Evolutionary conservation across 2,113 vertebrate species (phyloP).

Genomic region (Oncorhynchus mykiss): DNA sequence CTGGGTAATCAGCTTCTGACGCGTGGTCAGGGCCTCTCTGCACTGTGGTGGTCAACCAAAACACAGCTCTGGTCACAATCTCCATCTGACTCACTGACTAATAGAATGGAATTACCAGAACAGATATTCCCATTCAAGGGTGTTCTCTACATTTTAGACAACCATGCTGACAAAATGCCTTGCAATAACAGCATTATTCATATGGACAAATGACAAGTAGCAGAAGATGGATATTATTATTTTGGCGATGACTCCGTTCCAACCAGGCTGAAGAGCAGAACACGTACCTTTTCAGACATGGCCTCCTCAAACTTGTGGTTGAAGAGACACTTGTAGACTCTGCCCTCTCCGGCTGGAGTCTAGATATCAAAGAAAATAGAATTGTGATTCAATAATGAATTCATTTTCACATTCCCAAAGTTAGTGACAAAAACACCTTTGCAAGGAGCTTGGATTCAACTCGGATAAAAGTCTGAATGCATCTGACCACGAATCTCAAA

Average conservation of each 20-base stretch:
- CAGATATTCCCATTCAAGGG: too few relatives aligned
- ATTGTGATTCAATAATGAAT: neutral
- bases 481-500: too few relatives aligned
- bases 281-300: slow-evolving; percentile 89
- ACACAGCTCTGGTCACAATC: neutral
- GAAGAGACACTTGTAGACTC: slow-evolving; percentile 97
- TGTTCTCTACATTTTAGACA: too few relatives aligned
- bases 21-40: slow-evolving; percentile 88
- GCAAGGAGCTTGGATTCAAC: too few relatives aligned
- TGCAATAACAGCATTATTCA: neutral
- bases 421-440: too few relatives aligned
- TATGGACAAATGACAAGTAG: neutral
- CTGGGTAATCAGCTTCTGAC: slow-evolving; percentile 95
- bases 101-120: too few relatives aligned
- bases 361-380: slow-evolving; percentile 53
- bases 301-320: slow-evolving; percentile 99
- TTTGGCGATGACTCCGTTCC: neutral
- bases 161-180: neutral
- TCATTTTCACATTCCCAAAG: neutral
- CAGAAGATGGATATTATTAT: neutral
- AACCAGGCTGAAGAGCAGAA: neutral
- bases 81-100: neutral
- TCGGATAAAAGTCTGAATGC: too few relatives aligned
- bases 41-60: slow-evolving; percentile 74
- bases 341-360: slow-evolving; percentile 92